These are phyloP conservation scores for Leucoraja erinaceus DNA, from an alignment of 2,113 vertebrate genomes.

Conservation along the genomic window DNA sequence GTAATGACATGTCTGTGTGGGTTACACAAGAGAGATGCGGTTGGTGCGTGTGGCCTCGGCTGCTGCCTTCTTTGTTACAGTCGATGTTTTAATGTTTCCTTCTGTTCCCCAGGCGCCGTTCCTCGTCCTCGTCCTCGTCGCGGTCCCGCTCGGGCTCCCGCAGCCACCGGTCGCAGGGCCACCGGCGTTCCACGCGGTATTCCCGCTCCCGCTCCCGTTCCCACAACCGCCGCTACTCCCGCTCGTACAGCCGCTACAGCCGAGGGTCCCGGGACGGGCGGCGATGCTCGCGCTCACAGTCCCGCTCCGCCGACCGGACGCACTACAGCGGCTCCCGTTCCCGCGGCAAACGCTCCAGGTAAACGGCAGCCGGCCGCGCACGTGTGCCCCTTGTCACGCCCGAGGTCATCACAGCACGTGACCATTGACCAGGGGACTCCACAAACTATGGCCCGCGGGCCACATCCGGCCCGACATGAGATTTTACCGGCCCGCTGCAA, in stretches of 20 bases:
- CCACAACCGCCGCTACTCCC: constrained; percentile 58
- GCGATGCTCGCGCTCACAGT: constrained; percentile 54
- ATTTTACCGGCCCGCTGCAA: too few relatives aligned
- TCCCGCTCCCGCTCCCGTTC: constrained; percentile 63
- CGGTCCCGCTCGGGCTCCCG: constrained; percentile 71
- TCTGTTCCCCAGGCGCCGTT: constrained; percentile 57
- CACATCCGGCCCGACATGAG: too few relatives aligned
- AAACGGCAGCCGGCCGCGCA: too few relatives aligned
- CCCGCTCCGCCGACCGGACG: constrained; percentile 61
- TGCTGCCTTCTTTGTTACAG: not conserved
- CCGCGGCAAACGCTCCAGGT: constrained; percentile 53
- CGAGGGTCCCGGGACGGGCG: constrained; percentile 63
- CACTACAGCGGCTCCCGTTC: constrained; percentile 55
- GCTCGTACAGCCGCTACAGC: constrained; percentile 58
- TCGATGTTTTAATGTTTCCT: constrained; percentile 56
- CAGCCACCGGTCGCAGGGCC: constrained; percentile 57
- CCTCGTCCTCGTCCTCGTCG: constrained; percentile 65
- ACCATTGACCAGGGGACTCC: too few relatives aligned
- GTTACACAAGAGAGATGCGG: not conserved
- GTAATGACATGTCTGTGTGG: not conserved
- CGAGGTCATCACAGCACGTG: too few relatives aligned
- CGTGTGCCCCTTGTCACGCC: too few relatives aligned
- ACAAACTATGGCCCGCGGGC: too few relatives aligned
- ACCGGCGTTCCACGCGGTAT: constrained; percentile 59
- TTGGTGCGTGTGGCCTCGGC: not conserved